A percentile compares a stretch with the other conserved stretches of the same genome.
Evolutionary conservation across 2,113 vertebrate genomes (phyloP).

Genomic region (Coptodon bakossiorum): DNA sequence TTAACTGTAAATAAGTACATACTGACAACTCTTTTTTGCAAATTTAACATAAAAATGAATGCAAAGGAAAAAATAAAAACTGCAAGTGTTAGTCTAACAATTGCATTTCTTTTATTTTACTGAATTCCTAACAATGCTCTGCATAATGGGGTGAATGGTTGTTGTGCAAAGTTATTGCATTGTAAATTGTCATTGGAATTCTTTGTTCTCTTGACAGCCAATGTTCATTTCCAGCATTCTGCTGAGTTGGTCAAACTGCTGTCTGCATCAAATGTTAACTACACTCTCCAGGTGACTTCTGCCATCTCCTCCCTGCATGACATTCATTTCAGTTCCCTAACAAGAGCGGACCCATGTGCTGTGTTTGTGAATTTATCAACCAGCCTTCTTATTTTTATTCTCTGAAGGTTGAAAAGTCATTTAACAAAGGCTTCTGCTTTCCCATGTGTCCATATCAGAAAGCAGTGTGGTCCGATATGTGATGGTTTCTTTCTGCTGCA

Average conservation of each 20-base stretch:
- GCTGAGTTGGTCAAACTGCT: constrained; percentile 90
- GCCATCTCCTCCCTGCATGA: neutral
- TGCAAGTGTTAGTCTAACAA: neutral
- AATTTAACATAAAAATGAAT: neutral
- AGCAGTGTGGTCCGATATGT: neutral
- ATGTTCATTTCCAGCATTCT: constrained; percentile 95
- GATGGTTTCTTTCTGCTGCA: neutral
- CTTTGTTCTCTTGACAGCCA: constrained; percentile 75
- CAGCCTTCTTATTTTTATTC: neutral
- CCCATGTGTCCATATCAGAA: neutral
- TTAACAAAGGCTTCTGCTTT: neutral
- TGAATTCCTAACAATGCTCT: neutral
- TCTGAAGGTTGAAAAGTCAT: neutral
- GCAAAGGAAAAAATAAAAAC: neutral
- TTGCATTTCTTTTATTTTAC: neutral
- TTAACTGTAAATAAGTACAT: neutral
- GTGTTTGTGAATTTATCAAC: neutral
- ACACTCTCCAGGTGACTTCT: constrained; percentile 84
- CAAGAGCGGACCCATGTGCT: neutral
- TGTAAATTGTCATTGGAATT: neutral
- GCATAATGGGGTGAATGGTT: neutral
- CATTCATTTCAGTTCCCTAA: neutral
- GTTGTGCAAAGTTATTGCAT: neutral
- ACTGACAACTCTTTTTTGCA: neutral
- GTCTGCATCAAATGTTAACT: constrained; percentile 83